These are phyloP conservation scores for Piaya cayana DNA, from an alignment of 2,113 vertebrate genomes.

Conservation along the genomic window DNA sequence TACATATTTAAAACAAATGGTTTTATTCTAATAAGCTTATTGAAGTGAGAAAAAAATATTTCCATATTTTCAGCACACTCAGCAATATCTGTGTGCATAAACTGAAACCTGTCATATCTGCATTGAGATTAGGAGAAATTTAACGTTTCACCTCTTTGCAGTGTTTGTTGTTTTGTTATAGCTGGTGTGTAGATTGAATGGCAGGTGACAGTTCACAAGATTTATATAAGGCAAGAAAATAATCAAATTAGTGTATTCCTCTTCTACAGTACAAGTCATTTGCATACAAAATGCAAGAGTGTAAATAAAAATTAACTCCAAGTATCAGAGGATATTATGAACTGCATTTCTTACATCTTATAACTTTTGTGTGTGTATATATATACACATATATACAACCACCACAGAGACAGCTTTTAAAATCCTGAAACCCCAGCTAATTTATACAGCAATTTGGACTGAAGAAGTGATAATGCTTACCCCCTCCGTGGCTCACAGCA, in stretches of 20 bases:
- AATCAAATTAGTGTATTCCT: conserved; percentile 77
- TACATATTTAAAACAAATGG: conserved; percentile 19
- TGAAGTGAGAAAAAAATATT: not conserved
- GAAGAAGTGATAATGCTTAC: not conserved
- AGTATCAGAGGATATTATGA: conserved; percentile 35
- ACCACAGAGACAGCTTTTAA: not conserved
- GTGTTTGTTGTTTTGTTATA: conserved; percentile 68
- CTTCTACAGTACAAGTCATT: conserved; percentile 71
- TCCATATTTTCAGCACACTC: conserved; percentile 51
- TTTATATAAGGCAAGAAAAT: conserved; percentile 75
- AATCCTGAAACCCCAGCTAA: not conserved
- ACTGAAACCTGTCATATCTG: conserved; percentile 64
- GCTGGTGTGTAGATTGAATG: conserved; percentile 72
- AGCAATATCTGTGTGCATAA: conserved; percentile 42
- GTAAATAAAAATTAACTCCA: conserved; percentile 72
- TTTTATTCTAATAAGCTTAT: conserved; percentile 41
- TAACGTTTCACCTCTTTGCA: conserved; percentile 63
- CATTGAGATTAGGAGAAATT: conserved; percentile 67
- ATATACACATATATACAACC: not conserved
- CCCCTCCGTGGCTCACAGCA: not conserved
- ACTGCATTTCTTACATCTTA: conserved; percentile 31
- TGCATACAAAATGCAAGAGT: conserved; percentile 74
- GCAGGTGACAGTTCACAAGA: conserved; percentile 78
- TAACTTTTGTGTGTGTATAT: not conserved
- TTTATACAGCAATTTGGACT: not conserved